Evolutionary conservation across 2,888 invertebrate species (phyloP), one percentile per base, ranked within the genome.

Genomic region (Oconnorella tubifera): DNA sequence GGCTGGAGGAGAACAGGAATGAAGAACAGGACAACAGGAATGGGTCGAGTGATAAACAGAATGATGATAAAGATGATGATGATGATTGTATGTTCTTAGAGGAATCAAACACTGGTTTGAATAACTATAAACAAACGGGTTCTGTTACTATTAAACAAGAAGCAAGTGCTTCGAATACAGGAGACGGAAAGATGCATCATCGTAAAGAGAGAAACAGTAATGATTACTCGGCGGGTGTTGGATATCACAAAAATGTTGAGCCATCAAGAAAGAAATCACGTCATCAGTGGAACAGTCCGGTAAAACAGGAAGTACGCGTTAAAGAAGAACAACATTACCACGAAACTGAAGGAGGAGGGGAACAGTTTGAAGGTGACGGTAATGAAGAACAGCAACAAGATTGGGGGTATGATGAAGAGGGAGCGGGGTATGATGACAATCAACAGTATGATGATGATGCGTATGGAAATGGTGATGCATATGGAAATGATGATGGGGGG

Each of bases 61-160:
- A 40, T 19, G 40, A 40, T 10, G 53, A 51, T 23, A 6, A 51
- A 6, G 10, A 51, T 27, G 53, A 51, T 10, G 53, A 51, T 4
- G 53, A 51, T 27, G 53, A 51, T 27, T 51, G 53, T 25, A 19
- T 23, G 53, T 23, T 51, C 25, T 19, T 51, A 6, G 53, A 51
- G 6, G 25, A 51, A 6, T 25, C 53, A 25, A 27, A 51, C 6
- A 27, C 14, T 10, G 53, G 14, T 51, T 19, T 10, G 19, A 40
- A 40, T 19, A 40, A 40, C 10, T 19, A 40, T 10, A 19, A 40
- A 40, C 40, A 40, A 19, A 40, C 40, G 10, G 40, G 40, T 19
- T n/a, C n/a, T n/a, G n/a, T n/a, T n/a, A n/a, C n/a, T n/a, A n/a
- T n/a, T n/a, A n/a, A n/a, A n/a, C n/a, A n/a, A n/a, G n/a, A n/a